Evolutionary conservation across 2,888 invertebrate genomes (phyloP), one percentile per base, ranked within the genome.

Genomic region (Drosophila meridionalis): DNA sequence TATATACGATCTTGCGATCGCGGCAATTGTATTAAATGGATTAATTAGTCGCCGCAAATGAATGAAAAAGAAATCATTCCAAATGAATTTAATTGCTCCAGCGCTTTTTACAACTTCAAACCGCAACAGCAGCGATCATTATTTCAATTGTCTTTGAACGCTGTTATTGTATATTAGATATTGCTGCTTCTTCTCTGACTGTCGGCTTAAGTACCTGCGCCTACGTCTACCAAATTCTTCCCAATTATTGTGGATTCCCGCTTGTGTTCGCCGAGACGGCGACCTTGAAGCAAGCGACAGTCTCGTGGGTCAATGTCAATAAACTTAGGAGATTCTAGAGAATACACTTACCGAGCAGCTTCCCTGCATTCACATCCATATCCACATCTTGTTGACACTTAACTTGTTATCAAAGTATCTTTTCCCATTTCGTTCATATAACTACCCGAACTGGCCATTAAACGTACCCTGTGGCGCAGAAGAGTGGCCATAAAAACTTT

Each of bases 361-460:
- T 67, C 62, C 69, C 69, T 72, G 68, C 70, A 60, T 56, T 59
- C 60, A 38, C 63, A 65, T 47, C 61, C 75, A 71, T 67, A 60
- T 56, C 60, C 60, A 43, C 64, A 65, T 43, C 58, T 65, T 38
- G 68, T 66, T 57, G 79, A 73, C 80, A 87, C 83, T 87, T 80
- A 87, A 82, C 59, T 78, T 70, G 65, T 83, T 88, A 83, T 87
- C 89, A 87, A 73, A 75, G 87, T 88, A 86, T 88, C 87, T 88
- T 79, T 83, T 88, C 79, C 79, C 85, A 88, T 74, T 90, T 68
- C 69, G 69, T 79, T 87, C 84, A 82, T 87, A 75, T 75, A 69
- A 69, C 76, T 55, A 67, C 52, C 48, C 56, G 38, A 36, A 12
- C 48, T 50, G 68, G 64, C 55, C 62, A 73, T 85, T 79, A 89